phyloP scores from a whole-genome alignment of 2,113 vertebrate species.

The Isurus oxyrinchus region DNA sequence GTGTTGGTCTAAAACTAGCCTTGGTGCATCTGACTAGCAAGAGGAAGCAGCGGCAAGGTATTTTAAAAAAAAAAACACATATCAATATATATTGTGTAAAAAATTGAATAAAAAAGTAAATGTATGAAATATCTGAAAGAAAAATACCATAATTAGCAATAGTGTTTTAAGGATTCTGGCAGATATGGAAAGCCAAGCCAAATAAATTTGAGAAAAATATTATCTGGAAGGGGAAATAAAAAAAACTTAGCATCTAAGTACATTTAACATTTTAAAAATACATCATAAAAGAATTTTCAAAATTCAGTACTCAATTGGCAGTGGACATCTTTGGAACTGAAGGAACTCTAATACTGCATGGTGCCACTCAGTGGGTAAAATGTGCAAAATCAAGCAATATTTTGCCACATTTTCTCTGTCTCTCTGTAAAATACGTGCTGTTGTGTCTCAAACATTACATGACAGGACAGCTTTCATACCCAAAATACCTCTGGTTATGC shows the following conservation, averaged over 20 bases:
- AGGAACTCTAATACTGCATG: not conserved
- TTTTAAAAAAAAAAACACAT: not conserved
- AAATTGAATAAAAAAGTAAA: not conserved
- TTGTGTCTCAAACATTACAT: not conserved
- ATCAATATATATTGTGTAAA: not conserved
- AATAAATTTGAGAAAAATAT: not conserved
- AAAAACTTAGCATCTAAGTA: not conserved
- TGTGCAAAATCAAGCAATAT: not conserved
- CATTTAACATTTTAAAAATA: not conserved
- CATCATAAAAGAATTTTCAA: not conserved
- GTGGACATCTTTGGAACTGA: not conserved
- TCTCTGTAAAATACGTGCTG: not conserved
- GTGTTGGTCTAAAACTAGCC: not conserved
- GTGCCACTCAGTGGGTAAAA: not conserved
- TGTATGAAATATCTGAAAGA: not conserved
- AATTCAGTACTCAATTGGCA: not conserved
- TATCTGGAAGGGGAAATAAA: not conserved
- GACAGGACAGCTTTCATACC: not conserved
- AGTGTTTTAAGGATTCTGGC: not conserved
- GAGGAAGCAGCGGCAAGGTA: not conserved
- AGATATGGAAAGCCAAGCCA: not conserved
- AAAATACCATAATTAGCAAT: not conserved
- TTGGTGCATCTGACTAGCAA: not conserved
- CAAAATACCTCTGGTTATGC: not conserved
- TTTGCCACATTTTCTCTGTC: not conserved